A percentile compares a stretch with the other conserved stretches of the same genome.
Conservation (phyloP, 2,888 invertebrate species). For the Latrodectus elegans region DNA sequence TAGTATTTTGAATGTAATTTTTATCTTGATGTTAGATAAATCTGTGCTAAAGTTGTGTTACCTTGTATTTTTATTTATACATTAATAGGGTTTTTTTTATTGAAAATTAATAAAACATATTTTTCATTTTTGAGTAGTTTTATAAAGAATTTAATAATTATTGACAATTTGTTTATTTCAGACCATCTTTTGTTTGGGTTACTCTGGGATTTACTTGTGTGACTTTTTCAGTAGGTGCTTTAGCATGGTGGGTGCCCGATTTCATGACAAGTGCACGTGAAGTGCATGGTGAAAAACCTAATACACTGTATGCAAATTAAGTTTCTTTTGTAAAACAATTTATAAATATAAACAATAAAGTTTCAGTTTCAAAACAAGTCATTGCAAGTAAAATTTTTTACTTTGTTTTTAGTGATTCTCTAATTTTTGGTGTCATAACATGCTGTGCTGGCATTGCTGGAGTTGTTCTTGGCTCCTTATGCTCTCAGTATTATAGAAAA, state of each 20-base stretch:
- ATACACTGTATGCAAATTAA: conserved; percentile 33
- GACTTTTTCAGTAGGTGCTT: conserved; percentile 95
- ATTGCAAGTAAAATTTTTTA: background rate
- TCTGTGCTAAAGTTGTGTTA: no score
- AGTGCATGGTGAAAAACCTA: conserved; percentile 52
- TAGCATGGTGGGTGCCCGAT: conserved; percentile 97
- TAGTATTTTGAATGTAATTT: no score
- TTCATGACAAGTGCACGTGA: conserved; percentile 84
- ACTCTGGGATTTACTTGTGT: conserved; percentile 97
- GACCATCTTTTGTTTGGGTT: conserved; percentile 85
- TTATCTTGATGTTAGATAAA: no score
- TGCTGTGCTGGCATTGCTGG: conserved; percentile 94
- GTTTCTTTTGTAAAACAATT: background rate
- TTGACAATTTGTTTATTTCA: conserved; percentile 10
- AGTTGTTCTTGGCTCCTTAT: conserved; percentile 88
- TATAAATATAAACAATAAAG: background rate
- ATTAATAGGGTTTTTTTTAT: background rate
- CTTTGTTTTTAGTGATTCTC: conserved; percentile 82
- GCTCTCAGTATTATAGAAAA: conserved; percentile 84
- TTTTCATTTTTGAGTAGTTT: background rate
- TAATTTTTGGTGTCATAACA: conserved; percentile 94
- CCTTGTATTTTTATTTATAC: background rate
- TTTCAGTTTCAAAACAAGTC: background rate
- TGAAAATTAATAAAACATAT: background rate
- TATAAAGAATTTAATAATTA: no score